Base-by-base conservation (phyloP, 2,797 vertebrate genomes). In the Dryobates pubescens region DNA sequence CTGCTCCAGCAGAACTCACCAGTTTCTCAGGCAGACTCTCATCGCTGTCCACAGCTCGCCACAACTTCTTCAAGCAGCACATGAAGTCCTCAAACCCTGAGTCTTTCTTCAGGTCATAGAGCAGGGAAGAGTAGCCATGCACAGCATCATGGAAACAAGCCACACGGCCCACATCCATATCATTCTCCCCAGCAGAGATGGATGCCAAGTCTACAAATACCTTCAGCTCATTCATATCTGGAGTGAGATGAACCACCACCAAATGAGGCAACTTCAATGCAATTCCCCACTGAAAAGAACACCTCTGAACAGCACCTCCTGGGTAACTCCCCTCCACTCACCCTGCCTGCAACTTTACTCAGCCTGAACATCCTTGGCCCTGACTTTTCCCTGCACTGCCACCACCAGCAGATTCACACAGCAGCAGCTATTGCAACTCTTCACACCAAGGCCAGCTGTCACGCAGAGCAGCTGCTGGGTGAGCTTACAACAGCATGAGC, bases 121-220 rank as follows among this genome's bases (percentile, higher is more conserved):
- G 97, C 93, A 99, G 84, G 10, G 98, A 96, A 2, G 98, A 98
- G 63, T 99, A 99, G 86, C 99, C 99, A 18, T 98, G 98, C 70
- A 99, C 98, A 0, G 99, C 96, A 16, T 99, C 98, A 1, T 99
- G 99, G 96, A 99, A 99, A 78, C 98, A 99, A 7, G 99, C 98
- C 12, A 99, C 99, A 0, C 99, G 98, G 93, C 99, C 99, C 82
- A 99, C 98, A 1, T 99, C 99, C 95, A 99, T 98, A 97, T 99
- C 99, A 5, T 99, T 99, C 97, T 99, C 99, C 82, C 99, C 99
- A 14, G 99, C 99, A n/a, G 98, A 99, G 93, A 99, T 99, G 71
- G 99, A 99, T 1, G 99, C 99, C 97, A 99, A 92, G 96, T 99
- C 99, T 77, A 99, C 99, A 78, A 99, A 99, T 19, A 99, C 99